Evolutionary conservation across 2,888 invertebrate species (phyloP), one percentile per base, ranked within the genome.

Genomic region (Drosophila borealis): DNA sequence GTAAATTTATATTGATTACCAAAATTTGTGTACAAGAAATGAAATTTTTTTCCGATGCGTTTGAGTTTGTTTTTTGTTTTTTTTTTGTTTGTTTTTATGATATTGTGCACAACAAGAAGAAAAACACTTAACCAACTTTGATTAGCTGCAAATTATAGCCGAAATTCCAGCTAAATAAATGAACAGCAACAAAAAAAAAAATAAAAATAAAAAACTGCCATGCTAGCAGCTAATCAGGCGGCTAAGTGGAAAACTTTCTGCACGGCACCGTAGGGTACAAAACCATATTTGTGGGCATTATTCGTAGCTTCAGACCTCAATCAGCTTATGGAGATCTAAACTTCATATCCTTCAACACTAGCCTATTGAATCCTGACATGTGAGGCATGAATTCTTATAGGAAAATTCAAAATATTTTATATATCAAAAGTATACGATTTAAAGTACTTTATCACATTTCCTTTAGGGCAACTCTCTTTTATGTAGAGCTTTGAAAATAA

Each of bases 141-240:
- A 71, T 72, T 66, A 48, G 46, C 77, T 46, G 29, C 57, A 36
- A 62, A 66, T 41, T 57, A 44, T 45, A 41, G n/a, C 34, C 29
- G 8, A 57, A 66, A 70, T 48, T 73, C 21, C 48, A 42, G 39
- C 51, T 44, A 39, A 66, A 39, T 25, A 13, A 54, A 33, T 14
- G 36, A 25, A 9, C 34, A 25, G 14, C 4, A 34, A 25, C 14
- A 14, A 21, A 36, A 56, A 21, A 36, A 56, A 50, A 8, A 54
- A 42, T n/a, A 37, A 17, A 17, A 17, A 53, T 10, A 9, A 42
- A 56, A 56, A 74, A 49, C 14, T 46, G 51, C 56, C 73, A 44
- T 36, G 17, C 49, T 49, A 54, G 39, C 66, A 56, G 45, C 50
- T 60, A 78, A 75, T 75, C 78, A 78, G 73, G 21, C 42, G 41